Evolutionary conservation across 2,113 vertebrate species (phyloP).

Genomic region (Jacana jacana): DNA sequence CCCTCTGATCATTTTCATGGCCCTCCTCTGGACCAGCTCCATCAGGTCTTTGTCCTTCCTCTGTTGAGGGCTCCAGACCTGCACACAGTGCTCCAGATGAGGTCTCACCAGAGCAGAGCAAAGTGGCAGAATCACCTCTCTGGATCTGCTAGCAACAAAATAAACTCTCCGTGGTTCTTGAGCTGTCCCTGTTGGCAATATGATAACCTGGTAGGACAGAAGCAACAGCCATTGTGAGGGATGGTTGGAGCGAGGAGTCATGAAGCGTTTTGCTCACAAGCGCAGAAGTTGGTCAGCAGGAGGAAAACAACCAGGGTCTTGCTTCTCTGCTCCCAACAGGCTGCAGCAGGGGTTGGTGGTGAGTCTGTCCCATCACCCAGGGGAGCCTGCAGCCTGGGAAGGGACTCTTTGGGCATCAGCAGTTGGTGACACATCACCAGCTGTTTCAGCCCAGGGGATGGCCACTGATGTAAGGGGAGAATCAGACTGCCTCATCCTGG

Average conservation of each 20-base stretch:
- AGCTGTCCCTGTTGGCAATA: not conserved
- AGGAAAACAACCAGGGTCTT: fast-evolving
- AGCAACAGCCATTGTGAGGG: not conserved
- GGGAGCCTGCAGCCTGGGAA: not conserved
- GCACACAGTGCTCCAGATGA: too few species aligned
- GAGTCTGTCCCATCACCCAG: not conserved
- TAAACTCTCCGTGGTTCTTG: not conserved
- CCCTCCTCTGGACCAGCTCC: too few species aligned
- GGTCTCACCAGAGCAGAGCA: too few species aligned
- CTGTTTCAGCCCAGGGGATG: not conserved
- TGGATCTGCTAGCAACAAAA: too few species aligned
- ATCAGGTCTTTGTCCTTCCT: too few species aligned
- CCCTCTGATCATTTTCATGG: too few species aligned
- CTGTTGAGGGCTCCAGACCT: too few species aligned
- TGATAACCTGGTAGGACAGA: not conserved
- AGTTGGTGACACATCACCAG: not conserved
- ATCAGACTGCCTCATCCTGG: fast-evolving
- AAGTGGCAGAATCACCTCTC: too few species aligned
- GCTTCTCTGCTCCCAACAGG: not conserved
- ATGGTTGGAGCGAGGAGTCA: not conserved
- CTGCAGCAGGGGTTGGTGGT: not conserved
- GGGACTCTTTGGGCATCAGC: not conserved
- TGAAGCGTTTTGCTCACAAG: not conserved
- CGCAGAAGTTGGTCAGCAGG: not conserved
- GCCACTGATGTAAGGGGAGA: not conserved